Conservation (phyloP, 2,797 vertebrate genomes). For the Potorous gilbertii region DNA sequence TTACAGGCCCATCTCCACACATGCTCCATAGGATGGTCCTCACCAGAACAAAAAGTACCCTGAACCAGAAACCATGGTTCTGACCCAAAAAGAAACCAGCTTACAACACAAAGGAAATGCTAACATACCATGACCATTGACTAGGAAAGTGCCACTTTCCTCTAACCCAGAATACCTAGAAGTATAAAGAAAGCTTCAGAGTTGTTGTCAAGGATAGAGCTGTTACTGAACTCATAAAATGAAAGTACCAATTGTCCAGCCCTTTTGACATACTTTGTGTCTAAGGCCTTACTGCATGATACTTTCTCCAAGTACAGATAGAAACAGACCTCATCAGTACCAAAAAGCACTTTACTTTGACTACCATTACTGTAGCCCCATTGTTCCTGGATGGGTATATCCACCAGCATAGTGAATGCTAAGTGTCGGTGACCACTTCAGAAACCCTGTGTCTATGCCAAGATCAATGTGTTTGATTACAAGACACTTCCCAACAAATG, state of each 20-base stretch:
- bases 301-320: not conserved
- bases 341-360: not conserved
- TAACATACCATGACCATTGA: not conserved
- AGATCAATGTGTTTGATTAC: not conserved
- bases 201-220: not conserved
- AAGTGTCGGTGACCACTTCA: not conserved
- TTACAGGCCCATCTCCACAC: not conserved
- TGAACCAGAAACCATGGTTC: not conserved
- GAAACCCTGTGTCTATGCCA: not conserved
- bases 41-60: not conserved
- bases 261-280: not conserved
- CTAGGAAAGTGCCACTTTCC: not conserved
- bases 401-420: not conserved
- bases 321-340: not conserved
- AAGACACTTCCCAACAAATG: not conserved
- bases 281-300: not conserved
- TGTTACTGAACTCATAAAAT: not conserved
- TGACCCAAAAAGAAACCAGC: not conserved
- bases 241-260: not conserved
- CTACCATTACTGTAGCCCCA: not conserved
- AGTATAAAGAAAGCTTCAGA: not conserved
- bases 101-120: not conserved
- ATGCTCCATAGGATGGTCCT: not conserved
- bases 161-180: not conserved
- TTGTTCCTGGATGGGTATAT: conserved; percentile 5